A percentile compares a stretch with the other conserved stretches of the same genome.
Evolutionary conservation across 1,140 invertebrate species (phyloP).

Genomic region (Whitmania pigra): DNA sequence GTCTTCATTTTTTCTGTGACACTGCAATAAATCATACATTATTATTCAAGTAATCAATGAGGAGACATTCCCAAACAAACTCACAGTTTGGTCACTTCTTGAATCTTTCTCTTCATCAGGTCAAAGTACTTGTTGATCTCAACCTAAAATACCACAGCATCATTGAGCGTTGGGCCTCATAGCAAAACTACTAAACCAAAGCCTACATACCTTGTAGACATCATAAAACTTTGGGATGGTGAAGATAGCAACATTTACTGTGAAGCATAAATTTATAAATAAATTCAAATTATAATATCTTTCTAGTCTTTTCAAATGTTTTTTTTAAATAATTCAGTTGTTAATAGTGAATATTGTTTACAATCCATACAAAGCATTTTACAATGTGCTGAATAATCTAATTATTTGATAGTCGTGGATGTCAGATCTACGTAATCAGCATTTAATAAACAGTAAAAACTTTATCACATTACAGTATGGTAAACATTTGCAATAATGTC

Average conservation of each 20-base stretch:
- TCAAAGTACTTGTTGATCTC: slow-evolving; percentile 9
- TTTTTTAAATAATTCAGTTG: too few relatives aligned
- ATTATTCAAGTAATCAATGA: too few relatives aligned
- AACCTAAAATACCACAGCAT: neutral
- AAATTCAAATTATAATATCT: neutral
- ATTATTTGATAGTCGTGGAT: too few relatives aligned
- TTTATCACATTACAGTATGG: too few relatives aligned
- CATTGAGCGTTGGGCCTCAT: neutral
- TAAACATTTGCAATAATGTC: too few relatives aligned
- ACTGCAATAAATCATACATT: too few relatives aligned
- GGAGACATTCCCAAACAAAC: neutral
- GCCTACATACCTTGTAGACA: slow-evolving; percentile 63
- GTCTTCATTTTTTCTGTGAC: too few relatives aligned
- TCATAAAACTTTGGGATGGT: slow-evolving; percentile 93
- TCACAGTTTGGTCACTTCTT: neutral
- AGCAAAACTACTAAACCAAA: neutral
- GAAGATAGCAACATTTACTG: slow-evolving; percentile 81
- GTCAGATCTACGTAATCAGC: too few relatives aligned
- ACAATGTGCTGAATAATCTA: too few relatives aligned
- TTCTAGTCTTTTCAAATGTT: neutral
- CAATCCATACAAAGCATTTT: too few relatives aligned
- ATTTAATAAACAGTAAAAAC: too few relatives aligned
- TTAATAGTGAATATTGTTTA: too few relatives aligned
- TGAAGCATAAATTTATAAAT: slow-evolving; percentile 31
- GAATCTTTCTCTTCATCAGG: neutral